Conservation (phyloP, 2,797 vertebrate genomes). For the Clarias pachynema region DNA sequence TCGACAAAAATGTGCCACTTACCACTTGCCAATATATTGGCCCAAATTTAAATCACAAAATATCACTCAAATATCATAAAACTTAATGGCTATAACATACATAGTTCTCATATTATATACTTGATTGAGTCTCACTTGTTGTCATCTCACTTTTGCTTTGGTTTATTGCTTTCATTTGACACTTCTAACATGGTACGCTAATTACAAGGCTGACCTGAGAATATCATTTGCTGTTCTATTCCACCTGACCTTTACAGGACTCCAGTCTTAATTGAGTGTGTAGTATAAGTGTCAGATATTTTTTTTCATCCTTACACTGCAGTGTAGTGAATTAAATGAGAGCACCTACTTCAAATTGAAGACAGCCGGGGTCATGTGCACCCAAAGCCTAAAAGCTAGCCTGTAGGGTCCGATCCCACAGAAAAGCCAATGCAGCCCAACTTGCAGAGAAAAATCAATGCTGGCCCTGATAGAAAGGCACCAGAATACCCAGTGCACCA, state of each 20-base stretch:
- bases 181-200: constrained; percentile 41
- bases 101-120: neutral
- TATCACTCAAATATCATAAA: neutral
- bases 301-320: neutral
- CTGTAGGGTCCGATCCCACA: too few relatives aligned
- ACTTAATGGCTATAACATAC: neutral
- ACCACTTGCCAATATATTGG: neutral
- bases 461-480: too few relatives aligned
- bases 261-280: constrained; percentile 50
- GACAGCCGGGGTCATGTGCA: too few relatives aligned
- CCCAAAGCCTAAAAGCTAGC: too few relatives aligned
- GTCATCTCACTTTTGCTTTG: constrained; percentile 23
- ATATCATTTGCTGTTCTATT: constrained; percentile 50
- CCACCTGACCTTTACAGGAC: constrained; percentile 50
- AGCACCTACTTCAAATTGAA: neutral
- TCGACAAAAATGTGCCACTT: neutral
- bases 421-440: too few relatives aligned
- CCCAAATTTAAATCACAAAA: neutral
- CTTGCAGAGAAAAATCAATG: too few relatives aligned
- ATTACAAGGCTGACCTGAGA: constrained; percentile 39
- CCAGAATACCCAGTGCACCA: too few relatives aligned
- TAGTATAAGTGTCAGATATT: constrained; percentile 44
- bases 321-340: neutral
- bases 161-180: constrained; percentile 39
- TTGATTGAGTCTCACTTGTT: constrained; percentile 14